Conservation (phyloP, 2,797 vertebrate genomes). For the Geotrypetes seraphini region DNA sequence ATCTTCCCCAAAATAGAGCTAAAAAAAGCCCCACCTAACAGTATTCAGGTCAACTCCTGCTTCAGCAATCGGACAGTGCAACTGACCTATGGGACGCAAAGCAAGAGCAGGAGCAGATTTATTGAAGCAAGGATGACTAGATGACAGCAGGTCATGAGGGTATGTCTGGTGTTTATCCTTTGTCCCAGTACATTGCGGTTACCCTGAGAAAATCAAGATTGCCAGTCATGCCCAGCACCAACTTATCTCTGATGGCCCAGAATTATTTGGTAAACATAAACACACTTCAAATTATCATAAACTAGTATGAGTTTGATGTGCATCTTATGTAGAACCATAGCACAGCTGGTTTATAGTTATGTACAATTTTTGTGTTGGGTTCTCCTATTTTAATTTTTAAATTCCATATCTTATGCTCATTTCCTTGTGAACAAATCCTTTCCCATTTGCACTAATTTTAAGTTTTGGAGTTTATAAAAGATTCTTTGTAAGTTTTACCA, state of each 20-base stretch:
- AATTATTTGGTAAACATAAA: not conserved
- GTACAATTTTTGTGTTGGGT: conserved; percentile 21
- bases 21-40: no score
- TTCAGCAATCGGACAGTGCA: no score
- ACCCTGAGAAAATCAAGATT: no score
- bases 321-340: conserved; percentile 12
- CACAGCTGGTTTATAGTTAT: conserved; percentile 33
- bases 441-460: conserved; percentile 54
- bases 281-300: not conserved
- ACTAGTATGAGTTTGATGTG: conserved; percentile 18
- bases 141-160: no score
- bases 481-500: conserved; percentile 44
- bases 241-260: not conserved
- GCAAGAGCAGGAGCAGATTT: no score
- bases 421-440: not conserved
- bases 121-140: no score
- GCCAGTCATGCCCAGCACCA: no score
- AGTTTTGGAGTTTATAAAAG: conserved; percentile 52
- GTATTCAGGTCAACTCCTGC: no score
- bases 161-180: no score
- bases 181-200: no score
- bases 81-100: no score
- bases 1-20: no score
- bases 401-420: conserved; percentile 22
- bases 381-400: conserved; percentile 21